Evolutionary conservation across 2,888 invertebrate species (phyloP).

Genomic region (Hemaris fuciformis): DNA sequence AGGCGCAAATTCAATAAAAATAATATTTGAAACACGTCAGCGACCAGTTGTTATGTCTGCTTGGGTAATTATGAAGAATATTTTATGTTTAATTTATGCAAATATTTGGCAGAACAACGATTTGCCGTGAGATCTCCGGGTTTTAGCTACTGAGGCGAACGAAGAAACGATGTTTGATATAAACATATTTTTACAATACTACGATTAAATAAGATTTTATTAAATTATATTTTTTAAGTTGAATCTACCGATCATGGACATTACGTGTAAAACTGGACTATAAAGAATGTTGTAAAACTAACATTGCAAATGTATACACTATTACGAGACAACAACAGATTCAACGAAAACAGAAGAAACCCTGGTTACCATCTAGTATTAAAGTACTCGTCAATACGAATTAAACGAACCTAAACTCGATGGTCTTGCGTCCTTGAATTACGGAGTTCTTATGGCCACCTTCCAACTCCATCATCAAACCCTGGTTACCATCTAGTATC

Average conservation of each 20-base stretch:
- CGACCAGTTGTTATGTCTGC: constrained; percentile 32
- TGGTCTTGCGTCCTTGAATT: too few species aligned
- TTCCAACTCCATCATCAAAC: too few species aligned
- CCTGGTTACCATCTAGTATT: too few species aligned
- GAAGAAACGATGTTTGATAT: not conserved
- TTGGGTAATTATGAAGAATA: constrained; percentile 44
- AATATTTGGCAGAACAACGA: constrained; percentile 64
- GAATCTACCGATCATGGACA: too few species aligned
- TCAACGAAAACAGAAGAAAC: too few species aligned
- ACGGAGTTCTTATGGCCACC: too few species aligned
- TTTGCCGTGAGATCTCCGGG: constrained; percentile 20
- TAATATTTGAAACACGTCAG: constrained; percentile 26
- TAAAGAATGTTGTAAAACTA: too few species aligned
- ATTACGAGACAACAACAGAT: too few species aligned
- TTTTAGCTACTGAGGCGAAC: not conserved
- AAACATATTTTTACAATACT: not conserved
- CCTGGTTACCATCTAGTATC: too few species aligned
- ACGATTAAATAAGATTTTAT: not conserved
- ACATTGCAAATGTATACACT: not conserved
- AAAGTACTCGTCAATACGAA: too few species aligned
- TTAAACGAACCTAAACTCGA: too few species aligned
- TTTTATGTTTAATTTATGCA: constrained; percentile 59
- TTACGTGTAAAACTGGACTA: too few species aligned
- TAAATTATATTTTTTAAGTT: not conserved
- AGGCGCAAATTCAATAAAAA: not conserved